Base-by-base conservation (phyloP, 2,113 vertebrate genomes). In the Tauraco erythrolophus region DNA sequence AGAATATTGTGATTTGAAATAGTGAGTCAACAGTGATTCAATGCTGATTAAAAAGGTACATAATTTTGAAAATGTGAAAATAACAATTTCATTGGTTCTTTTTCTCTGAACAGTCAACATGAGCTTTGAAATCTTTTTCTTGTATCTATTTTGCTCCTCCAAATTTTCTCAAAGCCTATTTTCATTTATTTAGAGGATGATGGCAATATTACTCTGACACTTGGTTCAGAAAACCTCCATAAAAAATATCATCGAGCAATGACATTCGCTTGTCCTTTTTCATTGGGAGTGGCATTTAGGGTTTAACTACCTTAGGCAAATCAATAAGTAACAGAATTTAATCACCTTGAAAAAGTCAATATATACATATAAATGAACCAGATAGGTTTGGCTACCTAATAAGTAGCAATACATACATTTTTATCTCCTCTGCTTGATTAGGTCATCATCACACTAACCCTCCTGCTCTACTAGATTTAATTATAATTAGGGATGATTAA, bases 241-340 rank as follows among this genome's bases (percentile, higher is more conserved):
- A 17, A 88, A 75, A 88, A 57, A 37, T 31, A 60, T 8, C 6
- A 51, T 6, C 8, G 23, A 66, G 17, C 51, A 82, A 50, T n/a
- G 21, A 8, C 45, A 91, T 27, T 75, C 24, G 35, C 24, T 71
- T 51, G 45, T 81, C 41, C 78, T 97, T 74, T 31, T 81, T 65
- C 30, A 45, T 61, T 41, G 25, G 23, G 30, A 78, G 28, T 28
- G 91, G 74, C 66, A 95, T 88, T 96, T 93, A 97, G 80, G 84
- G 61, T 97, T 97, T 97, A 97, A 95, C 90, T 92, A 51, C 56
- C 43, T 77, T 69, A 39, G 25, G 22, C 87, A 94, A 97, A 97
- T 97, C 92, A 96, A 95, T 68, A 95, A 16, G 74, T 91, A 96
- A 89, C 41, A 88, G n/a, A 96, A 96, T 95, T 96, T 95, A 92